phyloP scores from a whole-genome alignment of 2,797 vertebrate genomes.

The Clamator glandarius region DNA sequence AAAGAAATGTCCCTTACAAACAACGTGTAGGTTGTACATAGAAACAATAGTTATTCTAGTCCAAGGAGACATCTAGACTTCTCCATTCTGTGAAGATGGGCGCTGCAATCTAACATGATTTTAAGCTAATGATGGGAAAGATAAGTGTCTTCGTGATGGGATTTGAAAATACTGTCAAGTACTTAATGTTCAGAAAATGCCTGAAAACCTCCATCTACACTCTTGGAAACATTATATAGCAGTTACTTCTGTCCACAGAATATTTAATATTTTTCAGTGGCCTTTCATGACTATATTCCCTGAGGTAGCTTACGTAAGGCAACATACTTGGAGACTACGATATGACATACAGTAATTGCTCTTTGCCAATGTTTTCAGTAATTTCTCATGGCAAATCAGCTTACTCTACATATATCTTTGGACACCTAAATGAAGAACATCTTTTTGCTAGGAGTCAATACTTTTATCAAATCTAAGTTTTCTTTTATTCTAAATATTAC shows the following conservation, averaged over 20 bases:
- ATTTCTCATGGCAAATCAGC: background rate
- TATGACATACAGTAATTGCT: background rate
- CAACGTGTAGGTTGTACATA: background rate
- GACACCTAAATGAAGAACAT: background rate
- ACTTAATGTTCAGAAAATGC: constrained; percentile 20
- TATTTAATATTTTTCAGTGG: constrained; percentile 31
- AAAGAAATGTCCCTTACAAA: background rate
- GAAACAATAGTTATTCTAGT: background rate
- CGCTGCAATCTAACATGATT: background rate
- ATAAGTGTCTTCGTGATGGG: background rate
- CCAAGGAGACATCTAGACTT: background rate
- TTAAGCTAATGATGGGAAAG: constrained; percentile 21
- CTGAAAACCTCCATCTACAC: constrained; percentile 39
- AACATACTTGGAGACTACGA: constrained; percentile 28
- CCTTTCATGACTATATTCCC: constrained; percentile 31
- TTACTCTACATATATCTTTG: background rate
- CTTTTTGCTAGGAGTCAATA: background rate
- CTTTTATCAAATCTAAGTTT: background rate
- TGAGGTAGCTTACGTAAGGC: constrained; percentile 6
- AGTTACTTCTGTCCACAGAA: background rate
- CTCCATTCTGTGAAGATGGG: background rate
- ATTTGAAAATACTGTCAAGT: constrained; percentile 3
- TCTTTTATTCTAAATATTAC: background rate
- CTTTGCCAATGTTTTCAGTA: constrained; percentile 25
- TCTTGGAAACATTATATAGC: background rate